Evolutionary conservation across 2,797 vertebrate genomes (phyloP).

Genomic region (Borostomias antarcticus): DNA sequence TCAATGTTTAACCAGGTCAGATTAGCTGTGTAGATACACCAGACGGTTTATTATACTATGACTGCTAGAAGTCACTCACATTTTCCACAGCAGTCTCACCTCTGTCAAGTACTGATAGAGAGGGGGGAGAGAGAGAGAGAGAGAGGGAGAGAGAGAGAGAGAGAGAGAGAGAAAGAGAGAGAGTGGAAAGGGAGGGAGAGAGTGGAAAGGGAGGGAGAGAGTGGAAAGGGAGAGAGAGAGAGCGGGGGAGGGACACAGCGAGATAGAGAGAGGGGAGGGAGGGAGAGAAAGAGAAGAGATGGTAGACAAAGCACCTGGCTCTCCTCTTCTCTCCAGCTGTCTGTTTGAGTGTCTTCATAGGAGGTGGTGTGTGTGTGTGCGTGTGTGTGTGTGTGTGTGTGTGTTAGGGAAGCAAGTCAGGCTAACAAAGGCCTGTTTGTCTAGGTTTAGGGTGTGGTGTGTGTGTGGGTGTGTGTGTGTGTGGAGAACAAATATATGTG

Average conservation of each 20-base stretch:
- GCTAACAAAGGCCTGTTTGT: too few relatives aligned
- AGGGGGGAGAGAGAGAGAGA: neutral
- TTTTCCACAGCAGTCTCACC: neutral
- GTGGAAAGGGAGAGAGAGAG: neutral
- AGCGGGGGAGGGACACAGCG: too few relatives aligned
- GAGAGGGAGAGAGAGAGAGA: neutral
- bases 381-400: conserved; percentile 1
- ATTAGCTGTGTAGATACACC: neutral
- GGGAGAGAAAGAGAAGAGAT: neutral
- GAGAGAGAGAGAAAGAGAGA: neutral
- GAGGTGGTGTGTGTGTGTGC: neutral
- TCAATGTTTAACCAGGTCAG: neutral
- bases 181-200: neutral
- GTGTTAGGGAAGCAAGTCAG: too few relatives aligned
- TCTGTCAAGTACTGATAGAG: too few relatives aligned
- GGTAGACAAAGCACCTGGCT: neutral
- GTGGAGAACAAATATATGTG: too few relatives aligned
- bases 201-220: neutral
- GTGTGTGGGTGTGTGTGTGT: too few relatives aligned
- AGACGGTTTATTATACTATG: neutral
- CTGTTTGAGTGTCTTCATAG: neutral
- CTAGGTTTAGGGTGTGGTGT: too few relatives aligned
- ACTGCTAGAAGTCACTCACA: neutral
- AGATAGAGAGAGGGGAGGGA: neutral
- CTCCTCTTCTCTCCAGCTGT: neutral